Conservation (phyloP, 1,140 invertebrate species). For the Saccostrea cuccullata region DNA sequence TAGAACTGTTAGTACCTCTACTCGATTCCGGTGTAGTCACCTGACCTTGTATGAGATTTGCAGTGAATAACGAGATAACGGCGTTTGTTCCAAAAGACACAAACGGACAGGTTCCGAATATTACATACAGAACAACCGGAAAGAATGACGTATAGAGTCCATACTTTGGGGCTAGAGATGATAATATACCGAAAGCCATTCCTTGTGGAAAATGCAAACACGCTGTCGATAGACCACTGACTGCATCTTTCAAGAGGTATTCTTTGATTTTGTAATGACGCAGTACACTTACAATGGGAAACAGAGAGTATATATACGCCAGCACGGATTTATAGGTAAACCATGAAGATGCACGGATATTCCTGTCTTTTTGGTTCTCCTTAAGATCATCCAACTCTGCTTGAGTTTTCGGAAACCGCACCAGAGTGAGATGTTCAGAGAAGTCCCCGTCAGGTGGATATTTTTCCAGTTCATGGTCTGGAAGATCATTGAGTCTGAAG, state of each 20-base stretch:
- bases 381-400: not conserved
- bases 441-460: not conserved
- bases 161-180: constrained; percentile 73
- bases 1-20: not conserved
- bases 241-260: constrained; percentile 71
- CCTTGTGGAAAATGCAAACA: constrained; percentile 88
- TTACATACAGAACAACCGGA: constrained; percentile 63
- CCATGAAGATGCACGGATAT: not conserved
- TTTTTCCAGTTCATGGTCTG: not conserved
- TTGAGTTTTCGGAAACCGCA: constrained; percentile 3
- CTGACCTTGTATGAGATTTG: constrained; percentile 56
- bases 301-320: constrained; percentile 20
- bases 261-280: constrained; percentile 67
- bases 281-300: constrained; percentile 55
- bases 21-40: not conserved
- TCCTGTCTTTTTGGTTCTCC: not conserved
- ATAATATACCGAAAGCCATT: constrained; percentile 76
- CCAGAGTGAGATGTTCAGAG: not conserved
- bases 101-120: constrained; percentile 69
- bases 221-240: constrained; percentile 88
- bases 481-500: not conserved
- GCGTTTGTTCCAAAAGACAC: constrained; percentile 70
- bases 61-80: constrained; percentile 66
- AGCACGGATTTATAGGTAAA: not conserved
- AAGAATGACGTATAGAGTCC: constrained; percentile 73